Evolutionary conservation across 2,113 vertebrate species (phyloP), one percentile per base, ranked within the genome.

Genomic region (Chaetodon auriga): DNA sequence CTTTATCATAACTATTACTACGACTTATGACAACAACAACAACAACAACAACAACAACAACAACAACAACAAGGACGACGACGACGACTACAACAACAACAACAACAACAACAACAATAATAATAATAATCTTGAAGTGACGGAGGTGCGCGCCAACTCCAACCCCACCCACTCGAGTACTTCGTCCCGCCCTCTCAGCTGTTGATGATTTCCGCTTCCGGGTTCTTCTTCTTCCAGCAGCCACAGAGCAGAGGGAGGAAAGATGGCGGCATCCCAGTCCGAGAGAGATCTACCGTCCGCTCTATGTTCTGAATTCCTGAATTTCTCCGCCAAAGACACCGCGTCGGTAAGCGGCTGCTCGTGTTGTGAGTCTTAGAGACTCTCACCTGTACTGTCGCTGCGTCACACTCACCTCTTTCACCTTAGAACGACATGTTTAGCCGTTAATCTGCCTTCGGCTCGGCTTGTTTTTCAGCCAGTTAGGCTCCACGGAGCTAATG

Each of bases 301-400:
- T 69, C 78, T 93, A 2, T 82, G 94, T 43, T 80, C 90, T 0
- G 94, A 96, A 68, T 95, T 95, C 62, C 83, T 95, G 49, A 73
- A 90, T 75, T 95, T 96, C 82, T 95, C 95, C 48, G 91, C 95
- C 36, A 94, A 89, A 85, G 95, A 95, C 90, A 94, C 93, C 3
- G 93, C 95, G 62, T 71, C 83, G 95, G 95, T 96, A 93, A 87
- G 95, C 70, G 84, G 77, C 75, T 43, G 7, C 19, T 1, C 19
- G 60, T 19, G 0, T 51, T 25, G 6, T 6, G 13, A 0, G 14
- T 8, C 16, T 12, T 6, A 2, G 68, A 9, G 55, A 19, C 4
- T 2, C 38, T 18, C 46, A 15, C 21, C 10, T 6, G 49, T 2
- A 16, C 62, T 30, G 60, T n/a, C 38, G 16, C n/a, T 16, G 25